Percentiles rank a stretch among this genome's conserved stretches.
phyloP scores from a whole-genome alignment of 2,797 vertebrate species.

The Xenopus petersii region DNA sequence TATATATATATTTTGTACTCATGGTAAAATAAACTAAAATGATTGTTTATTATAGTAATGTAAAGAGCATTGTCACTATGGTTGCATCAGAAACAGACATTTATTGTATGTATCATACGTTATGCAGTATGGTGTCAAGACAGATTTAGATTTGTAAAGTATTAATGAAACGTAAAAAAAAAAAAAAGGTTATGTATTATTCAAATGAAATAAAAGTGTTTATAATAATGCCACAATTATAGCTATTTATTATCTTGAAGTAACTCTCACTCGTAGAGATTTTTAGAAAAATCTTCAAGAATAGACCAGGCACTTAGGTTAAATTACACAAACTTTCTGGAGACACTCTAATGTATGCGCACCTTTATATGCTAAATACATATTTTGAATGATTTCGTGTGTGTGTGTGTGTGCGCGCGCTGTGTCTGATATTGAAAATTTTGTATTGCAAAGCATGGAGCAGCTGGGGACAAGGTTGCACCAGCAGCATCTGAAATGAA shows the following conservation, averaged over 20 bases:
- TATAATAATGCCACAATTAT: neutral
- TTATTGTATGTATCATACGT: slow-evolving; percentile 12
- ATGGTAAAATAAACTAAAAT: neutral
- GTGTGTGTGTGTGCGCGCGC: no score
- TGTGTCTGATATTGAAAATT: no score
- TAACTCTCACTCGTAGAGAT: neutral
- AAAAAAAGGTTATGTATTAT: neutral
- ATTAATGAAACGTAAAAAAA: neutral
- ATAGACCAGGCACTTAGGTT: no score
- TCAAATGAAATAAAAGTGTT: neutral
- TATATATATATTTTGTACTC: neutral
- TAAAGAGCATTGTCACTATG: neutral
- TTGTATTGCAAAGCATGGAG: no score
- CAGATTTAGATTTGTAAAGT: neutral
- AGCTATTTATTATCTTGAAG: neutral
- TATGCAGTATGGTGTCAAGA: neutral
- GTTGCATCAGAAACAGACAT: neutral
- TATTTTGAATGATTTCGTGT: no score
- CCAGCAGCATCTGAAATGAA: no score
- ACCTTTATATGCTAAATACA: no score
- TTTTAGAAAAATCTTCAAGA: no score
- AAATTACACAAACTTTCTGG: no score
- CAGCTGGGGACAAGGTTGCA: no score
- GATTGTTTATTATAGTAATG: neutral
- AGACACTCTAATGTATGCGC: no score